Evolutionary conservation across 2,113 vertebrate species (phyloP), one percentile per base, ranked within the genome.

Genomic region (Trematomus loennbergii): DNA sequence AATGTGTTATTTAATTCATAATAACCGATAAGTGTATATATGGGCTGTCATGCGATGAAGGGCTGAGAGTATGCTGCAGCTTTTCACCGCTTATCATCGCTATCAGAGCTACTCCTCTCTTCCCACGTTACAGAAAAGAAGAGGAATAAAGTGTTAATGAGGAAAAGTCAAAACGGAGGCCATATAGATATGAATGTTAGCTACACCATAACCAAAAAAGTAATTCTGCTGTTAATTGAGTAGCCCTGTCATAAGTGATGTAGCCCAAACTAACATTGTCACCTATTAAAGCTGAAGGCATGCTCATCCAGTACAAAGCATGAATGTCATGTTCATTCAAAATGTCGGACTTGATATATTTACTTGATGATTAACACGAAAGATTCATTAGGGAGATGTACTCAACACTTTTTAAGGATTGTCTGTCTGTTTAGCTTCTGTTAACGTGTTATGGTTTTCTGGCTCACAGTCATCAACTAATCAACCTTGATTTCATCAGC

Each of bases 1-100:
- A 85, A 77, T 65, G 50, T 59, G 40, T 45, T 69, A 69, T 67
- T 55, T 46, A 65, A 75, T 29, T 60, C n/a, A 65, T 75, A 22
- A 53, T 75, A 48, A 54, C 8, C 1, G n/a, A 50, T 20, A 48
- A 73, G 20, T n/a, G 64, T 61, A 60, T 43, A 29, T 18, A n/a
- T 13, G 10, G 43, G 17, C 12, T 20, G 50, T 49, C 43, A 20
- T 25, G 11, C 12, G 12, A 76, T 73, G 63, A 12, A 49, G 50
- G 12, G 22, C 15, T 33, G 2, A 33, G 20, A 4, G 50, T 18
- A 20, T 46, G 53, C 4, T 15, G 12, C 22, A 9, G 46, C 7
- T 73, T 69, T 79, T 62, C 59, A 72, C 3, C 7, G 29, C 54
- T 48, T 36, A 36, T 59, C 36, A 22, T 43, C 1, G 2, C 16